These are phyloP conservation scores for Trogon surrucura DNA, from an alignment of 2,113 vertebrate species.

Conservation along the genomic window DNA sequence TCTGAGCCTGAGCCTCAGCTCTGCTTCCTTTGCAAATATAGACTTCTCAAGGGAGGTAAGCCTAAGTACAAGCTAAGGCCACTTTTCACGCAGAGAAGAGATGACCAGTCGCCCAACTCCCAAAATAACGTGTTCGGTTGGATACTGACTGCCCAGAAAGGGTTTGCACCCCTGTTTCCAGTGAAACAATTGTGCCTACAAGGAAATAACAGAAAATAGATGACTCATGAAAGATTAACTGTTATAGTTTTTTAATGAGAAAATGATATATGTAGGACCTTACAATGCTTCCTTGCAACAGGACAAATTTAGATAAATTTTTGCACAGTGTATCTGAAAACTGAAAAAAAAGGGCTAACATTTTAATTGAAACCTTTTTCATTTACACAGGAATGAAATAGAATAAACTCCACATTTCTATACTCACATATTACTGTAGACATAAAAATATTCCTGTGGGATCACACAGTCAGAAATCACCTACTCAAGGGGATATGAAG, in stretches of 20 bases:
- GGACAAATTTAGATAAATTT: not conserved
- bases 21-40: not conserved
- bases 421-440: slow-evolving; percentile 39
- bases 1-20: not conserved
- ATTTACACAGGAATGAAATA: slow-evolving; percentile 48
- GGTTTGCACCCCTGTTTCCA: not conserved
- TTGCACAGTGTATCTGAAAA: not conserved
- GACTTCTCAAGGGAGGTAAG: not conserved
- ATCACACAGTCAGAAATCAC: slow-evolving; percentile 56
- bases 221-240: not conserved
- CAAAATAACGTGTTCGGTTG: not conserved
- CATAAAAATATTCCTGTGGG: slow-evolving; percentile 62
- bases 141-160: not conserved
- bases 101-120: not conserved
- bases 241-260: not conserved
- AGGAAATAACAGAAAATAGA: not conserved
- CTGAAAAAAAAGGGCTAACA: not conserved
- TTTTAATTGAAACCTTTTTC: slow-evolving; percentile 2
- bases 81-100: not conserved
- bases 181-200: not conserved
- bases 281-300: not conserved
- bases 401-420: slow-evolving; percentile 49
- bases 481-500: slow-evolving; percentile 57
- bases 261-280: not conserved
- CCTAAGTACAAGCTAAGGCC: not conserved